Conservation (phyloP, 2,113 vertebrate genomes). For the Heterotilapia buettikoferi region DNA sequence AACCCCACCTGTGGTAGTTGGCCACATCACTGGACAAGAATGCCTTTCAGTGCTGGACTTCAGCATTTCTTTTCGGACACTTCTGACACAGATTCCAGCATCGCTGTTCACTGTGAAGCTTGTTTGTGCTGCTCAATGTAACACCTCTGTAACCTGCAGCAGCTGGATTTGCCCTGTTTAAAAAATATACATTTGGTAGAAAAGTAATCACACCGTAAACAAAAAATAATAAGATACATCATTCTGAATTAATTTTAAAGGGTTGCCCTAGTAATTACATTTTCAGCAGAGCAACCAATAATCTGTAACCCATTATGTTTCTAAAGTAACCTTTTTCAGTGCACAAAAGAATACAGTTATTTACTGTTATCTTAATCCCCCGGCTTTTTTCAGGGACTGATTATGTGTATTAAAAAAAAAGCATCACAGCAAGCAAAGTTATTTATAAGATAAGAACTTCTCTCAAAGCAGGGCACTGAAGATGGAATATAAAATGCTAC, state of each 20-base stretch:
- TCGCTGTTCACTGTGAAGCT: background rate
- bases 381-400: background rate
- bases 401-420: background rate
- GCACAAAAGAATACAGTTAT: background rate
- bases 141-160: background rate
- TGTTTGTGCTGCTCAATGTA: background rate
- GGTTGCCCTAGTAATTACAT: background rate
- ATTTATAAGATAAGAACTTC: constrained; percentile 52
- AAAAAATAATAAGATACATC: background rate
- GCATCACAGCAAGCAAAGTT: constrained; percentile 30
- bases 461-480: constrained; percentile 23
- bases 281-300: background rate
- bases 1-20: background rate
- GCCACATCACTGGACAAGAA: background rate
- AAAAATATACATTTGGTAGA: background rate
- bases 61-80: background rate
- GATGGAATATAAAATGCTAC: constrained; percentile 47
- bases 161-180: background rate
- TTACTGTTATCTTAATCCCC: constrained; percentile 9
- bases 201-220: background rate
- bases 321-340: background rate
- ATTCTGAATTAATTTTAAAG: background rate
- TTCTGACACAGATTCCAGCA: background rate
- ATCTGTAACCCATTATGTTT: background rate
- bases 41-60: background rate